Evolutionary conservation across 1,140 invertebrate species (phyloP).

Genomic region (Pseudobourletiella spinata): DNA sequence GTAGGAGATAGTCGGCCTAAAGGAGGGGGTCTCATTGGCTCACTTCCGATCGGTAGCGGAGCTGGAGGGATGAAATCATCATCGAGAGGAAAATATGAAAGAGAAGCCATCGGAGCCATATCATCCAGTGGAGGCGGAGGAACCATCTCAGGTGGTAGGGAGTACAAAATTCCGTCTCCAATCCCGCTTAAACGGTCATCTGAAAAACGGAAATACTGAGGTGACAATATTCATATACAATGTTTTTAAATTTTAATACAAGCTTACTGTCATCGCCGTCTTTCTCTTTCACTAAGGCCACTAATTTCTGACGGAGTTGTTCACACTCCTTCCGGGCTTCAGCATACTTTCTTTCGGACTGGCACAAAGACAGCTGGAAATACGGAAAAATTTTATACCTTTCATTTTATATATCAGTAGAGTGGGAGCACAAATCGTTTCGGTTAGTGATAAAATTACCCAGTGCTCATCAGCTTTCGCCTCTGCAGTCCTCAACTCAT

Average conservation of each 20-base stretch:
- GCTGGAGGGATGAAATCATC: constrained; percentile 24
- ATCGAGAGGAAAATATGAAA: constrained; percentile 31
- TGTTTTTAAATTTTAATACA: background rate
- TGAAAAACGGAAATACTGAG: too few relatives aligned
- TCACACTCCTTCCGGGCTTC: constrained; percentile 31
- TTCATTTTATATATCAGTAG: background rate
- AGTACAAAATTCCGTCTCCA: constrained; percentile 21
- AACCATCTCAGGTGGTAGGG: constrained; percentile 9
- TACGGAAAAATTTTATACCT: background rate
- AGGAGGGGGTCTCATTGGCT: constrained; percentile 13
- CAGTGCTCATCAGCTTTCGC: constrained; percentile 30
- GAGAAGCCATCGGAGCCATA: constrained; percentile 3
- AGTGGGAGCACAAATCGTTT: background rate
- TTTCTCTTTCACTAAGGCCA: constrained; percentile 27
- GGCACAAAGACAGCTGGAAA: constrained; percentile 31
- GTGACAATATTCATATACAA: background rate
- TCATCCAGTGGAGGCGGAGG: constrained; percentile 18
- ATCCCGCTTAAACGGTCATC: constrained; percentile 7
- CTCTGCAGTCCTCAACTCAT: constrained; percentile 28
- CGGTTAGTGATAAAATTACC: constrained; percentile 12
- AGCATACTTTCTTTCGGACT: constrained; percentile 32
- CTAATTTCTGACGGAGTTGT: constrained; percentile 25
- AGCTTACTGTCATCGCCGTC: constrained; percentile 24
- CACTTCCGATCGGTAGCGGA: constrained; percentile 25
- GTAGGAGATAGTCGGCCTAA: constrained; percentile 30